Evolutionary conservation across 2,797 vertebrate species (phyloP).

Genomic region (Poeciliopsis presidionis): DNA sequence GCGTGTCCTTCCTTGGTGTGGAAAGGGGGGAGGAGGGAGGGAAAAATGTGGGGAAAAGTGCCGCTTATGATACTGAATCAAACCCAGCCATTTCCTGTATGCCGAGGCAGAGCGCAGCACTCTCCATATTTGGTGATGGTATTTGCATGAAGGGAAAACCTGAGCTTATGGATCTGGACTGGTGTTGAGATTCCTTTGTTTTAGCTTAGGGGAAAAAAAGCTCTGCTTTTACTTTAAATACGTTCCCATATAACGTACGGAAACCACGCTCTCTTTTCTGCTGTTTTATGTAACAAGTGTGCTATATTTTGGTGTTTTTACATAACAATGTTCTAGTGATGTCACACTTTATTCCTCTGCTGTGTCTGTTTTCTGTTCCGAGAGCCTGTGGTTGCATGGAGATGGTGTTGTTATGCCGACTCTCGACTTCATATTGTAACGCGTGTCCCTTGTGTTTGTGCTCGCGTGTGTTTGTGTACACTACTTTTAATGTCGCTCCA

Average conservation of each 20-base stretch:
- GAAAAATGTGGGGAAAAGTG: slow-evolving; percentile 68
- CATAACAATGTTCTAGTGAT: slow-evolving; percentile 9
- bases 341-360: slow-evolving; percentile 21
- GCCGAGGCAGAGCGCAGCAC: slow-evolving; percentile 68
- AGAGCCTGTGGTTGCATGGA: slow-evolving; percentile 47
- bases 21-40: slow-evolving; percentile 54
- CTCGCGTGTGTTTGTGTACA: slow-evolving; percentile 17
- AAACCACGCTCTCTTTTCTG: slow-evolving; percentile 21
- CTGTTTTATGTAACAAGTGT: background rate
- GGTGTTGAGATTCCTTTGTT: slow-evolving; percentile 81
- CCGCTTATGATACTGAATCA: slow-evolving; percentile 82
- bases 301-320: slow-evolving; percentile 8
- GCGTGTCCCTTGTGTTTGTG: slow-evolving; percentile 39
- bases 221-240: slow-evolving; percentile 62
- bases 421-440: slow-evolving; percentile 30
- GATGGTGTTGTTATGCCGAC: slow-evolving; percentile 63
- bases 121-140: slow-evolving; percentile 87
- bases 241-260: slow-evolving; percentile 12
- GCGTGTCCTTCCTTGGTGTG: slow-evolving; percentile 57
- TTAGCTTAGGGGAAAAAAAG: slow-evolving; percentile 69
- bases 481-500: slow-evolving; percentile 7
- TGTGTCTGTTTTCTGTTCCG: slow-evolving; percentile 29
- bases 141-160: slow-evolving; percentile 81
- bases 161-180: slow-evolving; percentile 75
- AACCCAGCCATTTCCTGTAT: slow-evolving; percentile 86